These are phyloP conservation scores for Agonopterix subpropinquella DNA, from an alignment of 2,888 invertebrate genomes.

Conservation along the genomic window DNA sequence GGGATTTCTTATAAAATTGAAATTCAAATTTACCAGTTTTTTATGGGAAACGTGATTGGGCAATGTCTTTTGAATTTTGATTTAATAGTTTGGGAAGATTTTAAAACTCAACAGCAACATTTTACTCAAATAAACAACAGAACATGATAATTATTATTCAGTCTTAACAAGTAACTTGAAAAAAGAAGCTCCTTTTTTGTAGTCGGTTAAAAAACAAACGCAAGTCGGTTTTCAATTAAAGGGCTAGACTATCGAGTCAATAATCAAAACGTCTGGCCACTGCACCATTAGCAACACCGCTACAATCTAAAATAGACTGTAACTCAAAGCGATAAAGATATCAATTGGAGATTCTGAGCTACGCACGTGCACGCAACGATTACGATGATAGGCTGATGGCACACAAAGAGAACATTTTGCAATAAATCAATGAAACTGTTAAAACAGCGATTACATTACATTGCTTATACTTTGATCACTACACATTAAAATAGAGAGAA, in stretches of 20 bases:
- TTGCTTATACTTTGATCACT: no score
- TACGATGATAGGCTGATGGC: background rate
- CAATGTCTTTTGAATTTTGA: background rate
- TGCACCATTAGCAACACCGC: background rate
- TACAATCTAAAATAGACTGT: background rate
- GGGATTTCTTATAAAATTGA: no score
- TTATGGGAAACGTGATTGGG: no score
- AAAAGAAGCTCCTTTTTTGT: no score
- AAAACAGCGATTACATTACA: no score
- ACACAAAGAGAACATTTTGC: background rate
- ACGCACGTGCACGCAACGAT: slow-evolving; percentile 1
- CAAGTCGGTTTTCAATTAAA: slow-evolving; percentile 4
- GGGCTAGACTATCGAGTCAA: slow-evolving; percentile 3
- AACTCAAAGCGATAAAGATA: background rate
- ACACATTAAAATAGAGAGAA: no score
- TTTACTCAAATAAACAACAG: background rate
- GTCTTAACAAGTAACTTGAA: no score
- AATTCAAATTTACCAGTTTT: no score
- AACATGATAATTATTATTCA: no score
- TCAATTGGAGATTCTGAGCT: background rate
- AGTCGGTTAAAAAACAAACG: background rate
- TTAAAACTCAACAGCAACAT: background rate
- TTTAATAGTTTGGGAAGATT: background rate
- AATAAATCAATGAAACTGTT: no score
- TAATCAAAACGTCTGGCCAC: slow-evolving; percentile 5